phyloP scores from a whole-genome alignment of 35 echinoderm and acorn worm genomes.

The Chiridota heheva region DNA sequence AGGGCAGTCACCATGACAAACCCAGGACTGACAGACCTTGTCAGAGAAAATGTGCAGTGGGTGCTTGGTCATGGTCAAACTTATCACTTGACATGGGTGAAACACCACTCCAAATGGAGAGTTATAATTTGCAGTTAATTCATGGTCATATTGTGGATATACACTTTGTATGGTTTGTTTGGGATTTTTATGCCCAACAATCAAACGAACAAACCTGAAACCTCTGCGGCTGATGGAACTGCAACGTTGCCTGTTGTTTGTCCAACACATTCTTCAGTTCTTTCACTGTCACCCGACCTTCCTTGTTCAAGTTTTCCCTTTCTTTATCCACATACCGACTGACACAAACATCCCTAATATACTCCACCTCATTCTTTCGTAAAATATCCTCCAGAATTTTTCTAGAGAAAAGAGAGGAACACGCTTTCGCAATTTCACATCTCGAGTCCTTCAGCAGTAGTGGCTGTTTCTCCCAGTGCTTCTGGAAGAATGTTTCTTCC shows the following conservation, averaged over 20 bases:
- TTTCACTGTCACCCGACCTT: conserved; percentile 30
- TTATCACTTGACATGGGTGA: no score
- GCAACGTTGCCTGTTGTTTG: conserved; percentile 63
- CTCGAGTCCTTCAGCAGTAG: conserved; percentile 57
- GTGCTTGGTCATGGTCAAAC: no score
- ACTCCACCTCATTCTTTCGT: conserved; percentile 41
- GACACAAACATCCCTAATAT: conserved; percentile 56
- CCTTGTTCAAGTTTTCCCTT: conserved; percentile 63
- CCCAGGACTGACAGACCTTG: no score
- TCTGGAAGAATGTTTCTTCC: conserved; percentile 53
- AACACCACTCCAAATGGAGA: no score
- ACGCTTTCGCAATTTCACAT: background rate
- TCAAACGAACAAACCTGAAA: conserved; percentile 65
- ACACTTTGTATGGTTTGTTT: no score
- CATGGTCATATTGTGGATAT: no score
- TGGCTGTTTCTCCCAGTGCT: conserved; percentile 90
- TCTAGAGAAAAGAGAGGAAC: conserved; percentile 54
- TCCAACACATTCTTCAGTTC: conserved; percentile 61
- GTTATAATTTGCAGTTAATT: no score
- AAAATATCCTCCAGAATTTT: conserved; percentile 49
- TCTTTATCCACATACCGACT: conserved; percentile 60
- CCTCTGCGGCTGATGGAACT: conserved; percentile 92
- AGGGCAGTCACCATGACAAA: no score
- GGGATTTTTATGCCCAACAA: no score
- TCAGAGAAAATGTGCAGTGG: no score